Evolutionary conservation across 2,113 vertebrate species (phyloP), one percentile per base, ranked within the genome.

Genomic region (Lagopus leucura): DNA sequence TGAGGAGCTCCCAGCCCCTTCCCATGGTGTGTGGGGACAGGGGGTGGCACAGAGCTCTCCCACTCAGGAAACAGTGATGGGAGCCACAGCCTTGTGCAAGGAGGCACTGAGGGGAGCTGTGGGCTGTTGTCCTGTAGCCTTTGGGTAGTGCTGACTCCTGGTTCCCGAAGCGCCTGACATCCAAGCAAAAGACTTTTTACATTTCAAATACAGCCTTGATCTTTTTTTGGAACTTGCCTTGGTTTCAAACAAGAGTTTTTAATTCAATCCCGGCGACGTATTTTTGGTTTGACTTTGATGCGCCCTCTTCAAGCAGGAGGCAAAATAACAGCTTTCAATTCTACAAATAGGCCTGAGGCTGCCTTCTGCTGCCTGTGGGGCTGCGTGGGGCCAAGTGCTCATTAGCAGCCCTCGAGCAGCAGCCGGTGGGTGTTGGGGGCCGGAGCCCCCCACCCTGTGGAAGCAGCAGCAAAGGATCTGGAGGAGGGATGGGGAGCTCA

Each of bases 241-340:
- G 96, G 96, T 91, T 95, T 95, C 88, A 88, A 76, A 93, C 86
- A 43, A 90, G 93, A 91, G 94, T 94, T 94, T 96, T 95, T 96
- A 97, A 96, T 96, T 96, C 95, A 66, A 94, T 67, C 88, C 86
- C 86, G 71, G 93, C 50, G 1, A 91, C 32, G 72, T 76, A 94
- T 94, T 97, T 96, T 80, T 94, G 95, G 82, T 70, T 95, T 93
- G 93, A 72, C 93, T 95, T 95, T 95, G 96, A 97, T 96, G 96
- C 66, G 61, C 95, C 94, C 93, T 95, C 95, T 94, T 93, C 82
- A 75, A 96, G 94, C 80, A 73, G 70, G 91, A 93, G 88, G 93
- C 92, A 94, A 97, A 97, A 97, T 97, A 94, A 97, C 93, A 96
- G 96, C 94, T 70, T 93, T 94, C 81, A 63, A 61, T 64, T 78